phyloP scores from a whole-genome alignment of 2,888 invertebrate genomes.

The Ormyrus labotus region DNA sequence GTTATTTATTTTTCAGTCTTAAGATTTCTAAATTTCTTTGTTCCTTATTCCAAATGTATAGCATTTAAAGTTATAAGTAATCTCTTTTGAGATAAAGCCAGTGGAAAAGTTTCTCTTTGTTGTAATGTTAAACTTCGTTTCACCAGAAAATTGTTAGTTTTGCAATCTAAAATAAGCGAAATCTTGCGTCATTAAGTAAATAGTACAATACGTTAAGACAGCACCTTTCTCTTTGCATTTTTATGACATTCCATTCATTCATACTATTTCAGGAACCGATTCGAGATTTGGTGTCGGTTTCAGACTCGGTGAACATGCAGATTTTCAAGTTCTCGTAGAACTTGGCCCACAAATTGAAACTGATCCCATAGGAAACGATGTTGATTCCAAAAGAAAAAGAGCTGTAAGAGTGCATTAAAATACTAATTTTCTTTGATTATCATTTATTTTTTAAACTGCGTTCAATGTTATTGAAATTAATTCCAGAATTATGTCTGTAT shows the following conservation, averaged over 20 bases:
- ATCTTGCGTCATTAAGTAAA: neutral
- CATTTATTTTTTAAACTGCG: too few relatives aligned
- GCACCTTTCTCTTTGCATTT: conserved; percentile 7
- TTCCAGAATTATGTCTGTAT: too few relatives aligned
- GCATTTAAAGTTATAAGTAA: too few relatives aligned
- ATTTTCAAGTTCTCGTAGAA: conserved; percentile 86
- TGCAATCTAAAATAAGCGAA: neutral
- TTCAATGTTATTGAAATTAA: too few relatives aligned
- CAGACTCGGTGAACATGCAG: conserved; percentile 87
- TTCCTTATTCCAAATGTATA: too few relatives aligned
- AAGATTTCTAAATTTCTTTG: neutral
- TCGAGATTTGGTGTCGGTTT: conserved; percentile 88
- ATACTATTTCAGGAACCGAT: conserved; percentile 81
- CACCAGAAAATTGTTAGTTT: neutral
- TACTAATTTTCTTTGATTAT: conserved; percentile 4
- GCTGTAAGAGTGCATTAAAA: conserved; percentile 57
- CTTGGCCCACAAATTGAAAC: conserved; percentile 88
- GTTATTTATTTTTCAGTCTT: neutral
- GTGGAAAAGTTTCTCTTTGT: neutral
- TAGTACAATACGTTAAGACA: conserved; percentile 10
- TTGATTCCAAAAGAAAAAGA: conserved; percentile 65
- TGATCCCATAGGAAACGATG: conserved; percentile 79
- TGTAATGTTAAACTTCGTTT: neutral
- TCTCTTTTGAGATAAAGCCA: neutral
- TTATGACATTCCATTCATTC: conserved; percentile 5